A percentile compares a stretch with the other conserved stretches of the same genome.
Conservation (phyloP, 2,113 vertebrate species). For the Pseudorectes ferrugineus region DNA sequence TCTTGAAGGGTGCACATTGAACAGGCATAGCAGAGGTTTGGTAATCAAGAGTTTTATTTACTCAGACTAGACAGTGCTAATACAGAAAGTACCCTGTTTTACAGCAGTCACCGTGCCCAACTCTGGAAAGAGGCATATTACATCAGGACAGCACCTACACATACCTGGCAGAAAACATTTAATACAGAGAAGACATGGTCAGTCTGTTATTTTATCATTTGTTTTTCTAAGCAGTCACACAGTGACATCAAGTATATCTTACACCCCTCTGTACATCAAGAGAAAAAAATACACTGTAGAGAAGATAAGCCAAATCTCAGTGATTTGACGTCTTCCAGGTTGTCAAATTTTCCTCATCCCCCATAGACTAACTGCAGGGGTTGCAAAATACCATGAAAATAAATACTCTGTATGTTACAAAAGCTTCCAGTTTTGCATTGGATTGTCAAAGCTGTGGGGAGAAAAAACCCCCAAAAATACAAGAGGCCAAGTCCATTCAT, state of each 20-base stretch:
- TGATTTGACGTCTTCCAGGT: neutral
- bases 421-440: neutral
- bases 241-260: neutral
- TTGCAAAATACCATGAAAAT: neutral
- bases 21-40: neutral
- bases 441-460: neutral
- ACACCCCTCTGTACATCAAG: neutral
- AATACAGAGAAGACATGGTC: neutral
- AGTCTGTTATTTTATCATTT: neutral
- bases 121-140: neutral
- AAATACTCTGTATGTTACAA: neutral
- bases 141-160: neutral
- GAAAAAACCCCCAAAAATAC: fast-evolving
- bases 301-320: neutral
- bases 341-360: neutral
- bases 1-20: too few species aligned
- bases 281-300: neutral
- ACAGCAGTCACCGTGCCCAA: fast-evolving
- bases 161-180: neutral
- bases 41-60: neutral
- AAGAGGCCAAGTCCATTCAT: neutral
- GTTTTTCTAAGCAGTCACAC: neutral
- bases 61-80: neutral
- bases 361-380: neutral
- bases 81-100: neutral